phyloP scores from a whole-genome alignment of 2,113 vertebrate genomes.

The Syrrhaptes paradoxus region DNA sequence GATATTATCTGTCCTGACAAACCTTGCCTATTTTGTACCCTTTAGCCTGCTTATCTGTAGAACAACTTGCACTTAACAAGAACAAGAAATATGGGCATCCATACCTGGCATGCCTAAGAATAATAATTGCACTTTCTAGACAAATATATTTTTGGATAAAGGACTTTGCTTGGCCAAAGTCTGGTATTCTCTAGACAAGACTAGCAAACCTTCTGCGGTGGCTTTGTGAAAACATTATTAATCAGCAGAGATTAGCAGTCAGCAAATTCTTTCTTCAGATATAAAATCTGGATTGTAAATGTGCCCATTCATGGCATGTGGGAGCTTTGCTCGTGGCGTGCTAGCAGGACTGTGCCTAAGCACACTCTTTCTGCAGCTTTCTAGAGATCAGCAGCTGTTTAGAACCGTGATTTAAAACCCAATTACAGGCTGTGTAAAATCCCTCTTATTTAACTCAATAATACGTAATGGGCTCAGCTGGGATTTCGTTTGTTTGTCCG shows the following conservation, averaged over 20 bases:
- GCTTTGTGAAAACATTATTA: conserved; percentile 31
- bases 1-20: conserved; percentile 50
- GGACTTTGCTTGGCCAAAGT: conserved; percentile 40
- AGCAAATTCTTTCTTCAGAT: conserved; percentile 29
- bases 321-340: neutral
- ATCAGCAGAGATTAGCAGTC: conserved; percentile 47
- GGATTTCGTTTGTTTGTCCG: conserved; percentile 9
- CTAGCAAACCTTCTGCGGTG: neutral
- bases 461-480: neutral
- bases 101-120: conserved; percentile 13
- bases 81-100: conserved; percentile 25
- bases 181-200: conserved; percentile 1
- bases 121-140: conserved; percentile 4
- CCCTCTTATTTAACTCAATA: conserved; percentile 1
- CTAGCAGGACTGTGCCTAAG: neutral
- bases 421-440: conserved; percentile 10
- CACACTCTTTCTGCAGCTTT: neutral
- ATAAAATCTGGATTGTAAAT: neutral
- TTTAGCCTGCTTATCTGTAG: conserved; percentile 27
- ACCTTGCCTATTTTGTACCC: conserved; percentile 5
- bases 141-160: conserved; percentile 58
- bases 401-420: conserved; percentile 22
- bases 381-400: conserved; percentile 43
- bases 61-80: neutral
- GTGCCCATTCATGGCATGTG: neutral